A percentile compares a stretch with the other conserved stretches of the same genome.
Conservation (phyloP, 2,888 invertebrate species). For the Chrysolina haemoptera region DNA sequence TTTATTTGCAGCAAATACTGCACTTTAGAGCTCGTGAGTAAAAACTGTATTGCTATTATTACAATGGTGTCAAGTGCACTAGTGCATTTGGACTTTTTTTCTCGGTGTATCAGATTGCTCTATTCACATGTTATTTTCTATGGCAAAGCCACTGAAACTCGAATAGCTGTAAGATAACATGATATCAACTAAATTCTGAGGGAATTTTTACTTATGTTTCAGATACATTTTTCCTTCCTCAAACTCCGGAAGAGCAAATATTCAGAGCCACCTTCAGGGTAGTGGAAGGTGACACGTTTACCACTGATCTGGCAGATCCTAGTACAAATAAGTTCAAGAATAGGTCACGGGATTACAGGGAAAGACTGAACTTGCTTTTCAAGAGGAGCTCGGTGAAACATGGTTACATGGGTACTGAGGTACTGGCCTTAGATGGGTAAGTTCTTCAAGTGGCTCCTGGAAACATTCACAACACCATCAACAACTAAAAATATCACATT, state of each 20-base stretch:
- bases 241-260: constrained; percentile 83
- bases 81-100: too few relatives aligned
- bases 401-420: constrained; percentile 85
- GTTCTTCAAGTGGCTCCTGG: constrained; percentile 49
- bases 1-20: too few relatives aligned
- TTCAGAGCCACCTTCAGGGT: constrained; percentile 88
- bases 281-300: constrained; percentile 79
- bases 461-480: neutral
- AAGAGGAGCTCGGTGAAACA: constrained; percentile 81
- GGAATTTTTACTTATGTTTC: constrained; percentile 63
- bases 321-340: constrained; percentile 80
- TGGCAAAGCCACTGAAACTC: too few relatives aligned
- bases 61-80: too few relatives aligned
- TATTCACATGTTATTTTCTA: too few relatives aligned
- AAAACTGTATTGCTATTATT: too few relatives aligned
- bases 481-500: too few relatives aligned
- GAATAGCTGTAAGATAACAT: too few relatives aligned
- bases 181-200: neutral
- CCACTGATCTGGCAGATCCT: constrained; percentile 77
- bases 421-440: constrained; percentile 89
- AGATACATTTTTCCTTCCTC: constrained; percentile 83
- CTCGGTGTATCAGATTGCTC: too few relatives aligned
- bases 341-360: constrained; percentile 82
- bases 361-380: constrained; percentile 82
- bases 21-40: too few relatives aligned